Evolutionary conservation across 2,888 invertebrate species (phyloP).

Genomic region (Herminia tarsipennalis): DNA sequence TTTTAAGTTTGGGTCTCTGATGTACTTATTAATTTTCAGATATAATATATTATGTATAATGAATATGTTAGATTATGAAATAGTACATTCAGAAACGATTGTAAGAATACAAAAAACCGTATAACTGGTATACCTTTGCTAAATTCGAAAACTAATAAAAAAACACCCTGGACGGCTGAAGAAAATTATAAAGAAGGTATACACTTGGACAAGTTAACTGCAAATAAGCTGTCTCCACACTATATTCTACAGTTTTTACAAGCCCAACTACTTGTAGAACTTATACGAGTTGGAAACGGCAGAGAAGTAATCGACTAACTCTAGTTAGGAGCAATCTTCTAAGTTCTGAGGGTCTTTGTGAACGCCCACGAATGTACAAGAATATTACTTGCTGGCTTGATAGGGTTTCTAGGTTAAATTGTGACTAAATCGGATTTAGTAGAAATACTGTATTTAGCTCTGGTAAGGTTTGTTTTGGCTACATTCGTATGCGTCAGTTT

Average conservation of each 20-base stretch:
- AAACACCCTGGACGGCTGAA: neutral
- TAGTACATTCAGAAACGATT: too few species aligned
- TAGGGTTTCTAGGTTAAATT: too few species aligned
- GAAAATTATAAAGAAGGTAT: neutral
- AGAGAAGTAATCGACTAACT: constrained; percentile 7
- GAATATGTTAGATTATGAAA: too few species aligned
- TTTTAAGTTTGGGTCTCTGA: too few species aligned
- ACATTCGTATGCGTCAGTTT: too few species aligned
- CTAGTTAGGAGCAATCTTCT: neutral
- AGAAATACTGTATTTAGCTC: too few species aligned
- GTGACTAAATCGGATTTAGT: too few species aligned
- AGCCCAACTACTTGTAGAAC: constrained; percentile 9
- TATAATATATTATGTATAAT: too few species aligned
- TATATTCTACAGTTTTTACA: constrained; percentile 1
- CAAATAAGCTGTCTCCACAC: constrained; percentile 7
- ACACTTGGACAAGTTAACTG: constrained; percentile 1
- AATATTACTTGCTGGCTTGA: neutral
- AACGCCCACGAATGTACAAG: neutral
- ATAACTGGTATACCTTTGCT: too few species aligned
- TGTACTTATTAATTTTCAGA: too few species aligned
- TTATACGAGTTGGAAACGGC: constrained; percentile 23
- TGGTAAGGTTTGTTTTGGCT: too few species aligned
- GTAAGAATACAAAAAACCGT: too few species aligned
- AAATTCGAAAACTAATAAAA: neutral
- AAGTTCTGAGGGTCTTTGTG: neutral